These are phyloP conservation scores for Seira musarum DNA, from an alignment of 2,888 invertebrate genomes.

Conservation along the genomic window DNA sequence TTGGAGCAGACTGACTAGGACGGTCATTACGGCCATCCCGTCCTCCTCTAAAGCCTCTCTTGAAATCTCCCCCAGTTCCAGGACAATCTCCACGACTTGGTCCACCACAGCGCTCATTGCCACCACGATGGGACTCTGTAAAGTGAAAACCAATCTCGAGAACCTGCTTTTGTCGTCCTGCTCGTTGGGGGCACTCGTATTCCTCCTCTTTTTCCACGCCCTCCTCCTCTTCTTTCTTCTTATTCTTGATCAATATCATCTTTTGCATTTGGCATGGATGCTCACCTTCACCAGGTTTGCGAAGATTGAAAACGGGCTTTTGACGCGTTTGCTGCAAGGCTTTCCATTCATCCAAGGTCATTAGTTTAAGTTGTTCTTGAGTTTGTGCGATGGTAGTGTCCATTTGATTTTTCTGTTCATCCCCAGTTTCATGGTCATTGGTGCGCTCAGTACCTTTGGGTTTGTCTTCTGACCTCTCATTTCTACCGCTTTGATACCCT, in stretches of 20 bases:
- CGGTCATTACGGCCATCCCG: conserved; percentile 68
- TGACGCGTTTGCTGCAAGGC: conserved; percentile 84
- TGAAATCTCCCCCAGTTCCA: conserved; percentile 52
- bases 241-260: conserved; percentile 85
- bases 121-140: conserved; percentile 83
- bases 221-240: conserved; percentile 77
- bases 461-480: conserved; percentile 61
- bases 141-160: conserved; percentile 92
- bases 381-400: conserved; percentile 73
- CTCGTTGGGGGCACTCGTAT: conserved; percentile 85
- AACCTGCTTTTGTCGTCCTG: conserved; percentile 88
- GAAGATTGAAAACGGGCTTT: conserved; percentile 90
- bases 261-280: conserved; percentile 94
- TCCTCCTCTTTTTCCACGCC: conserved; percentile 77
- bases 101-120: conserved; percentile 70
- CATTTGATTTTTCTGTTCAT: conserved; percentile 67
- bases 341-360: conserved; percentile 96
- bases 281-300: conserved; percentile 96
- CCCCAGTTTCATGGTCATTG: conserved; percentile 67
- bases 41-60: conserved; percentile 67
- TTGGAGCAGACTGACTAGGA: conserved; percentile 76
- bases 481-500: conserved; percentile 59
- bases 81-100: conserved; percentile 63
- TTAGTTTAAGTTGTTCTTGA: conserved; percentile 77
- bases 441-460: conserved; percentile 57